Percentiles rank a stretch among this genome's conserved stretches.
Conservation (phyloP, 2,888 invertebrate species). For the Diloba caeruleocephala region DNA sequence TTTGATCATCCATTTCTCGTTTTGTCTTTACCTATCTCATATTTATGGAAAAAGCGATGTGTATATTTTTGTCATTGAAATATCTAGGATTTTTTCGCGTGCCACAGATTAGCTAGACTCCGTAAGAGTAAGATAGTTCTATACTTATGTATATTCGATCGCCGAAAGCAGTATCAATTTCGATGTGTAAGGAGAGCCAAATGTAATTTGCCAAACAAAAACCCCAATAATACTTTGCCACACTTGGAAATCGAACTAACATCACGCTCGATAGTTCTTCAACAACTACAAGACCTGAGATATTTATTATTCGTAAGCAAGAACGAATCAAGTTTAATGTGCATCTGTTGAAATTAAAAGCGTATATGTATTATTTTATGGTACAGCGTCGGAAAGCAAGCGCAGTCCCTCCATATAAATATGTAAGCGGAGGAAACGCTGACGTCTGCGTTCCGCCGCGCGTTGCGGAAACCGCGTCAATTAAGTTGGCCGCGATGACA, state of each 20-base stretch:
- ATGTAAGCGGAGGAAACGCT: constrained; percentile 84
- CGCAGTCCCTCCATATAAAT: constrained; percentile 77
- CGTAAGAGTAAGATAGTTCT: too few relatives aligned
- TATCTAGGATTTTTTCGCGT: too few relatives aligned
- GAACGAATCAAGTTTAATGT: constrained; percentile 6
- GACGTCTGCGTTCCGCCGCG: constrained; percentile 85
- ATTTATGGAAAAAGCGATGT: constrained; percentile 21
- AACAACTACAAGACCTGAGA: too few relatives aligned
- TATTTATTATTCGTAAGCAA: too few relatives aligned
- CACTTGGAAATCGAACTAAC: too few relatives aligned
- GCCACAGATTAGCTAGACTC: too few relatives aligned
- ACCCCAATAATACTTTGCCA: too few relatives aligned
- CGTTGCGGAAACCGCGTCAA: constrained; percentile 88
- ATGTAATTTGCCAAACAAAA: too few relatives aligned
- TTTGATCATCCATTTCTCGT: constrained; percentile 31
- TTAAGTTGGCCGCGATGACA: constrained; percentile 87
- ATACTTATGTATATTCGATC: too few relatives aligned
- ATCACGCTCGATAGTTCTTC: too few relatives aligned
- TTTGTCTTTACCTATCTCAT: constrained; percentile 25
- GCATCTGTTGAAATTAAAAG: constrained; percentile 56
- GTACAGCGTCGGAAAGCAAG: constrained; percentile 40
- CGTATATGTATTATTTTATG: constrained; percentile 61
- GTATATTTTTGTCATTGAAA: constrained; percentile 20
- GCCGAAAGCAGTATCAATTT: too few relatives aligned
- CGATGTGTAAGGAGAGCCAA: too few relatives aligned